Conservation (phyloP, 1,140 invertebrate genomes). For the Babylonia areolata region DNA sequence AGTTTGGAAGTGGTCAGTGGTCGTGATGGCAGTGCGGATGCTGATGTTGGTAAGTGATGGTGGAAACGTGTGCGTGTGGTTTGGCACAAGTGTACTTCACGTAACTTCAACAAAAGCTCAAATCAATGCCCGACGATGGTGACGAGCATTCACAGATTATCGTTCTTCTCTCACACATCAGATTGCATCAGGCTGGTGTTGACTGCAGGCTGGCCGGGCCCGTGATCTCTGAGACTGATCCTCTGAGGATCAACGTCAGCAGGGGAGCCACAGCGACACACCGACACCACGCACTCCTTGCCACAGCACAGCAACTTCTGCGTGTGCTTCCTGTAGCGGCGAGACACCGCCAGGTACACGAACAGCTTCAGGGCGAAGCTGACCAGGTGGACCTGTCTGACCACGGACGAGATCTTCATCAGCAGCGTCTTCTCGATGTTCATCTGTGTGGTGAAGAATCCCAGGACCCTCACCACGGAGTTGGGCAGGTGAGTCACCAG, state of each 20-base stretch:
- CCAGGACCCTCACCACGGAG: conserved; percentile 5
- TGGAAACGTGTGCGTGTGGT: too few relatives aligned
- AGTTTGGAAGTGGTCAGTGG: too few relatives aligned
- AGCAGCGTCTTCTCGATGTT: neutral
- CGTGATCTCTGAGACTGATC: neutral
- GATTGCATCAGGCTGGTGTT: conserved; percentile 12
- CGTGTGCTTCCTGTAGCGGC: neutral
- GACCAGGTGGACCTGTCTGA: neutral
- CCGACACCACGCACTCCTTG: neutral
- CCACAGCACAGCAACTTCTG: neutral
- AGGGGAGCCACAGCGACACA: neutral
- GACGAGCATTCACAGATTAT: too few relatives aligned
- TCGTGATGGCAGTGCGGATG: too few relatives aligned
- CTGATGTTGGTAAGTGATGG: too few relatives aligned
- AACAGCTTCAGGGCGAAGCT: conserved; percentile 31
- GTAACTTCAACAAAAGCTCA: too few relatives aligned
- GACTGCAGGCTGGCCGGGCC: neutral
- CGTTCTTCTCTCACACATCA: neutral
- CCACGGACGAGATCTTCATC: neutral
- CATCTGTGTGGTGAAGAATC: neutral
- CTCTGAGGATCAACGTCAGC: conserved; percentile 4
- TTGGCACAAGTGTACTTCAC: too few relatives aligned
- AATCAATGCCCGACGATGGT: too few relatives aligned
- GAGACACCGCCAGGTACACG: conserved; percentile 11
- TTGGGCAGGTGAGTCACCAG: conserved; percentile 21